Evolutionary conservation across 1,140 invertebrate species (phyloP), one percentile per base, ranked within the genome.

Genomic region (Drosophila sp.): DNA sequence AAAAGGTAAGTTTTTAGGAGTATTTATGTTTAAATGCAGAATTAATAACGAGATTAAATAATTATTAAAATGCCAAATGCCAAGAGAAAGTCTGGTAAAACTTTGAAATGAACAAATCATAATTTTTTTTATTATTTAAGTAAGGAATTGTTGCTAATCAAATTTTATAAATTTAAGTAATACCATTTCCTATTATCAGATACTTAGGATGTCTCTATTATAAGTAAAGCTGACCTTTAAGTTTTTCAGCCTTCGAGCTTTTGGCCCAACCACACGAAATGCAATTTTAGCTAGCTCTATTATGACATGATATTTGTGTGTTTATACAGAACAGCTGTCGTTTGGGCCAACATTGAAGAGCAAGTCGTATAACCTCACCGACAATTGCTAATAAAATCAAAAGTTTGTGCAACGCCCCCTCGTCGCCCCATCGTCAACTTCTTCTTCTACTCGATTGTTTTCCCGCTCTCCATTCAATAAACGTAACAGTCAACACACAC

Each of bases 331-430:
- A 46, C 79, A 78, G 63, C 74, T 78, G 69, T 70, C 36, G 32
- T 36, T 46, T 29, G n/a, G 13, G 53, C 34, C 46, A 71, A 64
- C 40, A 78, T 79, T 79, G 83, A 58, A 74, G 81, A 66, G 59
- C 63, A 76, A 70, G 76, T 67, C 65, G 65, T 74, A 53, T 59
- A 67, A 69, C 54, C 64, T 45, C 74, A 70, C 65, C 75, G 78
- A 81, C 81, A 84, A 84, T 87, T 86, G 80, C 78, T 82, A 87
- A 86, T 87, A 87, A 87, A 86, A 87, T 86, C 81, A 86, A 87
- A 84, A 80, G 81, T 78, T 74, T 73, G 59, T 41, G 53, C 45
- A 32, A 62, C 57, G 71, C 59, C 32, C 8, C 16, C 50, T 21
- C 72, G 21, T 50, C n/a, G 62, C 43, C 54, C 54, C 45, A 46